Conservation (phyloP, 2,113 vertebrate species). For the Nesogale talazaci region DNA sequence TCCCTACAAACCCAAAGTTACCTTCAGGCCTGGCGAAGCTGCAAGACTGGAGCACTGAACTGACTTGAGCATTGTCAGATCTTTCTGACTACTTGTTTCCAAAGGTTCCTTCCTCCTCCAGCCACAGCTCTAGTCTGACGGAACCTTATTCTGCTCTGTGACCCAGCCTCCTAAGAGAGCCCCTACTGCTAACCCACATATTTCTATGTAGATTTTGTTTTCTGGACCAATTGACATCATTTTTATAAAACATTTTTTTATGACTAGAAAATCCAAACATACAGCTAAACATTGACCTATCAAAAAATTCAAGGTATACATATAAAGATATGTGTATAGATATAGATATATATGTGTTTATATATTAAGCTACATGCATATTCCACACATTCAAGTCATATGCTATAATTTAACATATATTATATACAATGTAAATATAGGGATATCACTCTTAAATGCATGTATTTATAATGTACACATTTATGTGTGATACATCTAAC, state of each 20-base stretch:
- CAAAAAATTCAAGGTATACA: neutral
- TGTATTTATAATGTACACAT: too few relatives aligned
- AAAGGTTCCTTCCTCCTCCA: neutral
- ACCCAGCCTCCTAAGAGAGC: neutral
- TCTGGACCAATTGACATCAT: neutral
- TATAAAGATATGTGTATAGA: neutral
- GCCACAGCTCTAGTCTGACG: neutral
- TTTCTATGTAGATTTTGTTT: neutral
- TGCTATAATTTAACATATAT: too few relatives aligned
- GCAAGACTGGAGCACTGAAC: too few relatives aligned
- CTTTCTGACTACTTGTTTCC: neutral
- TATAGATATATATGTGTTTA: neutral
- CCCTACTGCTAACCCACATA: neutral
- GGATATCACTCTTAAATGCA: too few relatives aligned
- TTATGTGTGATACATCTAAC: too few relatives aligned
- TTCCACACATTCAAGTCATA: neutral
- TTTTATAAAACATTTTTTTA: neutral
- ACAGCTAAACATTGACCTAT: neutral
- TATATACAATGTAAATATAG: too few relatives aligned
- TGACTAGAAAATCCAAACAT: neutral
- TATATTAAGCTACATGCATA: neutral
- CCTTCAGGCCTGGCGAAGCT: neutral
- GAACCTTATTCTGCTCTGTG: neutral
- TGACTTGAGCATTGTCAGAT: neutral
- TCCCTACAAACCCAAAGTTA: neutral